Conservation (phyloP, 2,797 vertebrate species). For the Rhynchotus rufescens region DNA sequence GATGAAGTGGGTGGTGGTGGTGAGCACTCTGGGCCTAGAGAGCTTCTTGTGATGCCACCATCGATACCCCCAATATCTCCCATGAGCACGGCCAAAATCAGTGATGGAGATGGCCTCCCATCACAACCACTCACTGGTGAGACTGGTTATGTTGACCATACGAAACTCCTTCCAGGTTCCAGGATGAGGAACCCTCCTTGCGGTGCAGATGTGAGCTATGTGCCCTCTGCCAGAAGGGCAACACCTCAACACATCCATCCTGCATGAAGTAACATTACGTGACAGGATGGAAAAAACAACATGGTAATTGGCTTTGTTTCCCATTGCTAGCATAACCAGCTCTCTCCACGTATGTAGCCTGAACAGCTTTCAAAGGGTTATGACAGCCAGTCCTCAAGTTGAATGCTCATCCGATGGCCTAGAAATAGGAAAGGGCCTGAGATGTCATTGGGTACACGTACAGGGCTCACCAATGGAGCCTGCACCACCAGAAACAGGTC, state of each 20-base stretch:
- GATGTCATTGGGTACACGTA: neutral
- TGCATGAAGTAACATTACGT: neutral
- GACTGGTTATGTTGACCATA: neutral
- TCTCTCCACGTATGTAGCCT: neutral
- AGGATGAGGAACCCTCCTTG: neutral
- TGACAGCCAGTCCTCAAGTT: neutral
- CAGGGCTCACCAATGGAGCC: fast-evolving
- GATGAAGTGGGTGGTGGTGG: neutral
- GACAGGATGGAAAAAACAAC: neutral
- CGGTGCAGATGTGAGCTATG: fast-evolving
- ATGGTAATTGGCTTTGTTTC: neutral
- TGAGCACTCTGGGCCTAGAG: neutral
- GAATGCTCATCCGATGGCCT: neutral
- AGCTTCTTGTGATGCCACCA: neutral
- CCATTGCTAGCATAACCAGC: neutral
- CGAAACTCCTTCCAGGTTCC: neutral
- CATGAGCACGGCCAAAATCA: neutral
- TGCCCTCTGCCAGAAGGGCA: neutral
- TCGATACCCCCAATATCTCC: neutral
- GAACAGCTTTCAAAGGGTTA: neutral
- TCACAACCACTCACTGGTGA: neutral
- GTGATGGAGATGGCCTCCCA: neutral
- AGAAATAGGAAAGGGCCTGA: neutral
- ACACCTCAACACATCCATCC: neutral
- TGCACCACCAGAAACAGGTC: neutral